Conservation (phyloP, 2,888 invertebrate species). For the Patella pellucida region DNA sequence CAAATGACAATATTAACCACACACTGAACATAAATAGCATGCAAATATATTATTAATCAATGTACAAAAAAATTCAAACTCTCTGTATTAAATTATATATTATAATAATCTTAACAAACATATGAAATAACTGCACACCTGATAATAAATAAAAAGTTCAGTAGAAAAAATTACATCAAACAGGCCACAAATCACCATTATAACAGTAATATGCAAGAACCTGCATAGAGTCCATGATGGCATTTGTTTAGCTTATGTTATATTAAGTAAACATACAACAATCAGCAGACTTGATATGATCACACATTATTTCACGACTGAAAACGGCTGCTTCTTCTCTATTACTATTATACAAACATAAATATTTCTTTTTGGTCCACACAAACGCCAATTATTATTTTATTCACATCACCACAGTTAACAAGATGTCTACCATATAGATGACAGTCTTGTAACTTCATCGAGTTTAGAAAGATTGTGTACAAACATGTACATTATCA, state of each 20-base stretch:
- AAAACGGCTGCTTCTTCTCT: not conserved
- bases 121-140: slow-evolving; percentile 1
- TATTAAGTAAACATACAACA: too few relatives aligned
- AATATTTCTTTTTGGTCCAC: not conserved
- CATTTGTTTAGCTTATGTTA: too few relatives aligned
- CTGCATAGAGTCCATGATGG: too few relatives aligned
- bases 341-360: not conserved
- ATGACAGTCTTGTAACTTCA: too few relatives aligned
- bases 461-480: too few relatives aligned
- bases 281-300: too few relatives aligned
- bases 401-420: not conserved
- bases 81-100: not conserved
- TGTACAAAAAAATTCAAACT: slow-evolving; percentile 3
- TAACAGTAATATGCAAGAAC: too few relatives aligned
- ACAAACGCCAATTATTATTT: slow-evolving; percentile 1
- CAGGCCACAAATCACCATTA: not conserved
- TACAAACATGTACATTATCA: too few relatives aligned
- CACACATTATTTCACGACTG: too few relatives aligned
- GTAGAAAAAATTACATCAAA: not conserved
- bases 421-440: too few relatives aligned
- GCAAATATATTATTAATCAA: slow-evolving; percentile 6
- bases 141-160: slow-evolving; percentile 7
- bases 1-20: not conserved
- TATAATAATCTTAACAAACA: not conserved
- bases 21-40: slow-evolving; percentile 11